Evolutionary conservation across 1,140 invertebrate genomes (phyloP).

Genomic region (Ceratina japonica): DNA sequence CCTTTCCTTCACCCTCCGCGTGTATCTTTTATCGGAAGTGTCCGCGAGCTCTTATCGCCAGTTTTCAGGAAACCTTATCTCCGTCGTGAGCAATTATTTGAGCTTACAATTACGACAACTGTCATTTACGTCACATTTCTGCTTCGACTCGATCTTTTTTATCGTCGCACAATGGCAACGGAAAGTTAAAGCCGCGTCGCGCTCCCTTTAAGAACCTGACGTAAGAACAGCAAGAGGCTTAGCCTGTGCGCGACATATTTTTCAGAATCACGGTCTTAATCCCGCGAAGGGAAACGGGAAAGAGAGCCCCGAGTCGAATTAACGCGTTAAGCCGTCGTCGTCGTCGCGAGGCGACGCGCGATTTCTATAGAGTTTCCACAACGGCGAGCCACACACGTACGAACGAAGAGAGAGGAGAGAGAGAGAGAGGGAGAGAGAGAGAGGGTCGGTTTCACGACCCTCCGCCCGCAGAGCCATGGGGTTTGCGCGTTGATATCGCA

Average conservation of each 20-base stretch:
- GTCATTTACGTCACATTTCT: no score
- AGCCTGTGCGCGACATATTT: constrained; percentile 5
- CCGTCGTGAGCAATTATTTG: no score
- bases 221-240: no score
- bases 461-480: constrained; percentile 65
- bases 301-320: constrained; percentile 24
- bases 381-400: constrained; percentile 38
- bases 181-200: no score
- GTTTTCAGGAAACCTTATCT: no score
- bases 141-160: no score
- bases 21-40: not conserved
- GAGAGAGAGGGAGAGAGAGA: no score
- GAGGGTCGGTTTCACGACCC: constrained; percentile 21
- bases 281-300: constrained; percentile 4
- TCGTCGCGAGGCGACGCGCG: constrained; percentile 25
- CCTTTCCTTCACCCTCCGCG: not conserved
- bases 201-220: no score
- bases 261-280: constrained; percentile 1
- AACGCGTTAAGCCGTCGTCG: constrained; percentile 32
- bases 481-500: constrained; percentile 74
- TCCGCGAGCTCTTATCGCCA: no score
- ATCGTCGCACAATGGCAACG: no score
- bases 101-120: no score
- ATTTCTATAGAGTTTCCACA: constrained; percentile 64
- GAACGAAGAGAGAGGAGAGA: not conserved